Percentiles rank a stretch among this genome's conserved stretches.
Evolutionary conservation across 2,888 invertebrate genomes (phyloP).

Genomic region (Drosophila maculinotata): DNA sequence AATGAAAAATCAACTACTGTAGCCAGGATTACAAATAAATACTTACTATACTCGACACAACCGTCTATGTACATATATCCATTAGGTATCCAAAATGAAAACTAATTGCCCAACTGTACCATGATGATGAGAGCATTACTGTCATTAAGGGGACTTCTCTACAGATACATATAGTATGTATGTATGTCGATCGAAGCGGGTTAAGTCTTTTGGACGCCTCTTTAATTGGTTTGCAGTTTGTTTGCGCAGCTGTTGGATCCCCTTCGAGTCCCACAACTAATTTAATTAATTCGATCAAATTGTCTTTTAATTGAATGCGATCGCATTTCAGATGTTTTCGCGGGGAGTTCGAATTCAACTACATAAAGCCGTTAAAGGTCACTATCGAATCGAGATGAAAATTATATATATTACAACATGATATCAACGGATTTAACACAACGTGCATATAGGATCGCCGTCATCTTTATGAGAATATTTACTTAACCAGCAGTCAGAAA

Average conservation of each 20-base stretch:
- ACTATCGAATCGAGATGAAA: slow-evolving; percentile 15
- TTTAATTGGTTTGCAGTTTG: slow-evolving; percentile 76
- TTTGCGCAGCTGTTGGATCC: slow-evolving; percentile 69
- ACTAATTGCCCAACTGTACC: slow-evolving; percentile 43
- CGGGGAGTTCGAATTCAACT: slow-evolving; percentile 28
- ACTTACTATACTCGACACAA: slow-evolving; percentile 21
- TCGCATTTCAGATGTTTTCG: slow-evolving; percentile 50
- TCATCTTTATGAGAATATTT: no score
- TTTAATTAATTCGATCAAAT: slow-evolving; percentile 79
- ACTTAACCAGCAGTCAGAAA: no score
- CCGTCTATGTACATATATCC: background rate
- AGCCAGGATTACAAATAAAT: slow-evolving; percentile 33
- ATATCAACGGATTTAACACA: slow-evolving; percentile 11
- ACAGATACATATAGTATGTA: background rate
- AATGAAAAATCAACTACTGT: slow-evolving; percentile 31
- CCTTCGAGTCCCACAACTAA: slow-evolving; percentile 50
- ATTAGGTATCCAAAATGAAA: background rate
- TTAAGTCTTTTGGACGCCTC: slow-evolving; percentile 25
- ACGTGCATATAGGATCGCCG: background rate
- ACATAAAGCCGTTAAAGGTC: slow-evolving; percentile 37
- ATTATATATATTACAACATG: slow-evolving; percentile 13
- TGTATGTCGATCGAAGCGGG: background rate
- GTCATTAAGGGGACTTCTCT: slow-evolving; percentile 8
- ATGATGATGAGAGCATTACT: slow-evolving; percentile 3
- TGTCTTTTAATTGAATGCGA: slow-evolving; percentile 78